Conservation (phyloP, 2,888 invertebrate genomes). For the Plebejus melissa region DNA sequence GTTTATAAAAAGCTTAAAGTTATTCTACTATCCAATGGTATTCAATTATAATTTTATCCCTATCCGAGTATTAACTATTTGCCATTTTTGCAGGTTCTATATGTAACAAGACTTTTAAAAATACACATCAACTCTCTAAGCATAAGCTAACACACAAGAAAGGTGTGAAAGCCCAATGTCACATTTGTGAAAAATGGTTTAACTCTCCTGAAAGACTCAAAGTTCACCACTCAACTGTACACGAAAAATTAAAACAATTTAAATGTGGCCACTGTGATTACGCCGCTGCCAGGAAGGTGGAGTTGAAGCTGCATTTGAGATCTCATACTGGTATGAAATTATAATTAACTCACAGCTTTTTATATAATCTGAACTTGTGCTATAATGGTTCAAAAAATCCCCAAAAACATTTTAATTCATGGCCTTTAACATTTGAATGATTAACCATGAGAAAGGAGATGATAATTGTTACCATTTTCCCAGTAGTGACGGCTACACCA, state of each 20-base stretch:
- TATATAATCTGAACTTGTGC: too few relatives aligned
- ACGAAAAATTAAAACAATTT: constrained; percentile 83
- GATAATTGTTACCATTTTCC: too few relatives aligned
- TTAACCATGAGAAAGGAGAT: too few relatives aligned
- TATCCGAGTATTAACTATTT: background rate
- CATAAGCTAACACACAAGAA: constrained; percentile 83
- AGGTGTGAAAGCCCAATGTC: constrained; percentile 61
- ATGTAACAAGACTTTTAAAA: constrained; percentile 89
- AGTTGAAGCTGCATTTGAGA: constrained; percentile 83
- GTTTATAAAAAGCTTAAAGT: background rate
- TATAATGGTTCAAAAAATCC: too few relatives aligned
- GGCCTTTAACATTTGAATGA: too few relatives aligned
- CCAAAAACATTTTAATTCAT: too few relatives aligned
- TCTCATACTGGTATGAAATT: constrained; percentile 82
- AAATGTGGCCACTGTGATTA: constrained; percentile 84
- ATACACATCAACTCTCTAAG: constrained; percentile 86
- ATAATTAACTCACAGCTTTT: background rate
- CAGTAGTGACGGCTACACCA: too few relatives aligned
- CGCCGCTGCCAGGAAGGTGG: constrained; percentile 81
- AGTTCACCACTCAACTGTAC: constrained; percentile 80
- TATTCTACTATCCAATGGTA: background rate
- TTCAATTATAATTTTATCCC: background rate
- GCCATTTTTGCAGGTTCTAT: constrained; percentile 60
- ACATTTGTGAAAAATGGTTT: constrained; percentile 80
- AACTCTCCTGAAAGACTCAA: constrained; percentile 72